phyloP scores from a whole-genome alignment of 2,113 vertebrate genomes.

The Microtus montanus region DNA sequence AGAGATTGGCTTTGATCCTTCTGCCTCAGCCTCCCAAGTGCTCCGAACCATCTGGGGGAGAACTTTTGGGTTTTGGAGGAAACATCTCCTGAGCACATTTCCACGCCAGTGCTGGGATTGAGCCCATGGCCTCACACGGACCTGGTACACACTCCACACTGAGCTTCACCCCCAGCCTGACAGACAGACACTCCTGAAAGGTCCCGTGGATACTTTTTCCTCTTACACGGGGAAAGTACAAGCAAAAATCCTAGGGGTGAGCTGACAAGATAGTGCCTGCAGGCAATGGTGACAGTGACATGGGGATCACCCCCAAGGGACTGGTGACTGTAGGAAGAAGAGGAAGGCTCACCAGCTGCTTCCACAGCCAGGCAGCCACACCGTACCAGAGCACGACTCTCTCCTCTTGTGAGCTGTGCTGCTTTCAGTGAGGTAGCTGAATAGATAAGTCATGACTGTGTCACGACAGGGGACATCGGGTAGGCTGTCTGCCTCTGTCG shows the following conservation, averaged over 20 bases:
- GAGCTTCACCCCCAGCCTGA: neutral
- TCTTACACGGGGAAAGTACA: neutral
- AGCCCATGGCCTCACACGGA: neutral
- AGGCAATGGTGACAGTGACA: neutral
- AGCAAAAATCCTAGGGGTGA: neutral
- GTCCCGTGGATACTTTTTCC: neutral
- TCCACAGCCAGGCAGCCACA: neutral
- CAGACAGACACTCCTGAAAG: conserved; percentile 9
- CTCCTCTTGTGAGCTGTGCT: neutral
- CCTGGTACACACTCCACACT: too few relatives aligned
- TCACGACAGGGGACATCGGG: neutral
- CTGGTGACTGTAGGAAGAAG: neutral
- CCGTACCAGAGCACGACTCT: accelerated
- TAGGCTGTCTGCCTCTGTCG: neutral
- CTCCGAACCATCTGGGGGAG: neutral
- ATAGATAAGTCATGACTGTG: neutral
- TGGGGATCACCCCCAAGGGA: neutral
- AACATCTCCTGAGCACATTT: neutral
- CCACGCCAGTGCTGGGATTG: neutral
- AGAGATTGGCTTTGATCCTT: too few relatives aligned
- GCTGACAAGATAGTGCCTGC: neutral
- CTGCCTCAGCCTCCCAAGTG: neutral
- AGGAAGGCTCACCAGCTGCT: neutral
- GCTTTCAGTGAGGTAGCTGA: neutral
- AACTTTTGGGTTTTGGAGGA: neutral